Percentiles rank a stretch among this genome's conserved stretches.
Conservation (phyloP, 2,113 vertebrate genomes). For the Otus sunia region DNA sequence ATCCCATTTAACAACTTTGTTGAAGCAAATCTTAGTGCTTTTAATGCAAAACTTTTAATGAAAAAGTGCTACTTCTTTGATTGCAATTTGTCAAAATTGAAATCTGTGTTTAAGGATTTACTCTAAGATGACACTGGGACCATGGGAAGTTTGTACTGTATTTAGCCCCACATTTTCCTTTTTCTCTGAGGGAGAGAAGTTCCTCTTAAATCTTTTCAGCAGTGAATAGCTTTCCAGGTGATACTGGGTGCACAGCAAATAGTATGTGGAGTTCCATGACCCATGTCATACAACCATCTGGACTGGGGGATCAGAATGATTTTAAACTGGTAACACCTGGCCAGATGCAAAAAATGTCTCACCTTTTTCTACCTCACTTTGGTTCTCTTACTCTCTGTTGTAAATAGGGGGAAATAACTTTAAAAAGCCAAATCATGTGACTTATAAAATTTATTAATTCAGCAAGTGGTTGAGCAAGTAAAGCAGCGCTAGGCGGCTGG, state of each 20-base stretch:
- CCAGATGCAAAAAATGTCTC: not conserved
- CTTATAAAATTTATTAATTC: too few relatives aligned
- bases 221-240: not conserved
- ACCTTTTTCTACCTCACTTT: not conserved
- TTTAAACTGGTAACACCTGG: not conserved
- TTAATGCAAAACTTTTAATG: not conserved
- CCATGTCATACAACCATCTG: not conserved
- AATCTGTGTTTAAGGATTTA: not conserved
- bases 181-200: not conserved
- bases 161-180: not conserved
- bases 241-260: not conserved
- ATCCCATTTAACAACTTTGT: not conserved
- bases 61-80: not conserved
- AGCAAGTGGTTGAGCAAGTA: too few relatives aligned
- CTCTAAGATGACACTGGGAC: not conserved
- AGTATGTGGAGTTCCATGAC: not conserved
- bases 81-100: not conserved
- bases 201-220: not conserved
- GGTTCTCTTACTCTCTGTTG: not conserved
- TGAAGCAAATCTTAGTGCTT: not conserved
- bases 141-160: not conserved
- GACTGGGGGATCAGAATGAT: not conserved
- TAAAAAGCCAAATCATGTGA: too few relatives aligned
- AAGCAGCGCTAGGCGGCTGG: too few relatives aligned
- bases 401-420: too few relatives aligned